Base-by-base conservation (phyloP, 2,113 vertebrate genomes). In the Paralichthys olivaceus region DNA sequence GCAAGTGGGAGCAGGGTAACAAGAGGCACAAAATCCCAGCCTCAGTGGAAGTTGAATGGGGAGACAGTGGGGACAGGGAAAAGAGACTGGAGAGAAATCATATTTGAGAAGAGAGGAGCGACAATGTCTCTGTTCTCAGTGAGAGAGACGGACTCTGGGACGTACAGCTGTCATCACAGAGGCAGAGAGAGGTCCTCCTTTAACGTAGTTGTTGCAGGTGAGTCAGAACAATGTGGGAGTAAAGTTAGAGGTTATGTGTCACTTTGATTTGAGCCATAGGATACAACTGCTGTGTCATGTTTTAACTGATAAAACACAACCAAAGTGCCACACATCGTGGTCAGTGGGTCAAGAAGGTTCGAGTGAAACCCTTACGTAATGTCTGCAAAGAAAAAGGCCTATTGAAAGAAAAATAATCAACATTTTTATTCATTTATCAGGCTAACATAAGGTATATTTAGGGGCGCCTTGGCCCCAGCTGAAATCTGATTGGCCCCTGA, bases 111-210 rank as follows among this genome's bases (percentile, higher is more conserved):
- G 20, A 69, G 22, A 2, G 83, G 78, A 12, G 43, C 61, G 1
- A 6, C 15, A 2, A 83, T 95, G 53, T 82, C 66, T 40, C 83
- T 94, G 54, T 32, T 63, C 37, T 60, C 84, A 5, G 72, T 92
- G 13, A 79, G 26, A 15, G 19, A 26, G 53, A 45, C 28, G 0
- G 86, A 94, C 77, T 84, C 89, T 12, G 94, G 93, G 22, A 93
- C 69, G 65, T 95, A 94, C 89, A 81, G 77, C 2, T 95, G 94
- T 83, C 81, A 91, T 51, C 49, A 79, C 53, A 79, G 61, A 70
- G 89, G 80, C 55, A 80, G 43, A 73, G 73, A 87, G 28, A 80
- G 55, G 23, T 93, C 91, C 65, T 80, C 88, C 2, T 9, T 94
- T 1, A 93, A 75, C 40, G 87, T 95, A 5, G 47, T 63, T 0